phyloP scores from a whole-genome alignment of 2,113 vertebrate genomes.

The Ictidomys tridecemlineatus region DNA sequence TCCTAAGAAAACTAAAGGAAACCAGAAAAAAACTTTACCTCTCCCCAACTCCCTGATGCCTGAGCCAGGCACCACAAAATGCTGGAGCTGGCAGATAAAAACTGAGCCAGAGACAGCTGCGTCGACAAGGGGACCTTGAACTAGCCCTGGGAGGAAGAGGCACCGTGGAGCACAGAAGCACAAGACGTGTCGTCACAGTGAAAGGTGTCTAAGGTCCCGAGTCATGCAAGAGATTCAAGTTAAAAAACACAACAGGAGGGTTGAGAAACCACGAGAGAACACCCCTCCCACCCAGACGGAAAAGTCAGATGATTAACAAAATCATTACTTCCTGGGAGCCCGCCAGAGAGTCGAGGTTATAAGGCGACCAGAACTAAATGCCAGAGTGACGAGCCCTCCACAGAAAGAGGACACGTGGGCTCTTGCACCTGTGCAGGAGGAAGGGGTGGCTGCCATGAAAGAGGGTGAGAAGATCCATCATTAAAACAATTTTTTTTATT shows the following conservation, averaged over 20 bases:
- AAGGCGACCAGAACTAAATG: slow-evolving; percentile 1
- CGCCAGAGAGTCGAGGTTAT: neutral
- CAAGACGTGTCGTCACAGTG: neutral
- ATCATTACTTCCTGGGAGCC: neutral
- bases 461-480: neutral
- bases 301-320: neutral
- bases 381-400: neutral
- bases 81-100: neutral
- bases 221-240: slow-evolving; percentile 7
- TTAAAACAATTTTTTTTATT: neutral
- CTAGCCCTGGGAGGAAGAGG: neutral
- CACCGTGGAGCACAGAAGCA: neutral
- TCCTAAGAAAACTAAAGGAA: neutral
- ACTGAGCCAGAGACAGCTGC: neutral
- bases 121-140: neutral
- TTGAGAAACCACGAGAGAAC: neutral
- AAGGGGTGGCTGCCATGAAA: neutral
- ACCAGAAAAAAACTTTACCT: neutral
- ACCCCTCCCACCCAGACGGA: neutral
- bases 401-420: neutral
- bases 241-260: neutral
- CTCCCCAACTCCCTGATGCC: neutral
- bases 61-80: neutral
- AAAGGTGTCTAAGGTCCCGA: slow-evolving; percentile 25
- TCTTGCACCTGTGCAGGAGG: neutral